Evolutionary conservation across 2,113 vertebrate species (phyloP).

Genomic region (Psophia crepitans): DNA sequence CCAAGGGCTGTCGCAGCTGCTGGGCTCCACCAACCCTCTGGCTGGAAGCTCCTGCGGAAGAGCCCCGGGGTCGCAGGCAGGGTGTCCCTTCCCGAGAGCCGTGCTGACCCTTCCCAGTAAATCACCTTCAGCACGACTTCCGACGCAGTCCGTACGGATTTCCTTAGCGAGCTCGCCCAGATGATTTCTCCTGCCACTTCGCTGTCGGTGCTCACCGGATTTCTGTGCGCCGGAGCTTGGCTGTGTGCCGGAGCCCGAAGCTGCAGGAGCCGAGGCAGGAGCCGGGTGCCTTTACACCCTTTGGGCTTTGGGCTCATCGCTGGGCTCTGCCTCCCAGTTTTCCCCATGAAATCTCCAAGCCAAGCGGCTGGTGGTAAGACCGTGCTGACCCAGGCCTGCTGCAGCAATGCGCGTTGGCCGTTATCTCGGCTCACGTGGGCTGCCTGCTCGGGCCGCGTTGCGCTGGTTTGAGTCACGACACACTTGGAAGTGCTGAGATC

Average conservation of each 20-base stretch:
- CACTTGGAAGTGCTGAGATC: neutral
- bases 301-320: neutral
- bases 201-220: neutral
- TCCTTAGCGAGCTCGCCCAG: neutral
- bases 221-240: neutral
- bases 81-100: neutral
- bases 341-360: neutral
- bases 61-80: neutral
- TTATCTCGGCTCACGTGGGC: neutral
- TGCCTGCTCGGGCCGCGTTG: neutral
- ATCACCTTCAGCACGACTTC: rapidly evolving
- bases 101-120: neutral
- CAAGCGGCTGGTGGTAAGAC: too few relatives aligned
- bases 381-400: rapidly evolving
- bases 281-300: neutral
- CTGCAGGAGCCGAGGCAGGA: neutral
- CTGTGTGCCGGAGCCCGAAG: rapidly evolving
- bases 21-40: rapidly evolving
- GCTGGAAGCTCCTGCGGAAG: neutral
- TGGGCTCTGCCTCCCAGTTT: neutral
- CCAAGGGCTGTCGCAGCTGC: neutral
- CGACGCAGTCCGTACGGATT: rapidly evolving
- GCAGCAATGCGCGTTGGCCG: neutral
- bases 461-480: neutral
- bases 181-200: neutral